These are phyloP conservation scores for Apotomis turbidana DNA, from an alignment of 2,888 invertebrate genomes.

Conservation along the genomic window DNA sequence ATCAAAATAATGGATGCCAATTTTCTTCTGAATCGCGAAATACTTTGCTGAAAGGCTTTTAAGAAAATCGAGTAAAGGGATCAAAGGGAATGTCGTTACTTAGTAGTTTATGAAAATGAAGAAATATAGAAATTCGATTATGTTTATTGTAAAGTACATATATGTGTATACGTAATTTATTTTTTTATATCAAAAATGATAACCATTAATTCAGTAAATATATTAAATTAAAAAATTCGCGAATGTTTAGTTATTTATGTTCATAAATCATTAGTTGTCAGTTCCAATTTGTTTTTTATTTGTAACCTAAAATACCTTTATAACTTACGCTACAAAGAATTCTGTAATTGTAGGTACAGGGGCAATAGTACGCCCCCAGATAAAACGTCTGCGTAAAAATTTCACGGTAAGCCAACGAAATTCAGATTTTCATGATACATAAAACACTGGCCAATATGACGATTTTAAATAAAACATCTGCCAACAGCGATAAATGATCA, in stretches of 20 bases:
- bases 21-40: slow-evolving; percentile 15
- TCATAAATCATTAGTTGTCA: too few species aligned
- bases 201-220: too few species aligned
- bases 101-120: slow-evolving; percentile 13
- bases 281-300: too few species aligned
- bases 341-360: too few species aligned
- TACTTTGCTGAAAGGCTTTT: slow-evolving; percentile 19
- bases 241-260: too few species aligned
- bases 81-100: slow-evolving; percentile 27
- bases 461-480: slow-evolving; percentile 67
- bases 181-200: not conserved
- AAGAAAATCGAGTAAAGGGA: slow-evolving; percentile 29
- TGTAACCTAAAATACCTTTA: too few species aligned
- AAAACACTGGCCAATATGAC: slow-evolving; percentile 53
- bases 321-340: too few species aligned
- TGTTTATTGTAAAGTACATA: not conserved
- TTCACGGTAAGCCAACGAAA: not conserved
- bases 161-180: not conserved
- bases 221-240: too few species aligned
- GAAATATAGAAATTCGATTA: slow-evolving; percentile 6
- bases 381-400: not conserved
- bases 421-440: slow-evolving; percentile 1
- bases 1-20: slow-evolving; percentile 14
- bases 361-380: too few species aligned
- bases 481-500: slow-evolving; percentile 71